Conservation (phyloP, 2,888 invertebrate species). For the Pristionchus arcanus region DNA sequence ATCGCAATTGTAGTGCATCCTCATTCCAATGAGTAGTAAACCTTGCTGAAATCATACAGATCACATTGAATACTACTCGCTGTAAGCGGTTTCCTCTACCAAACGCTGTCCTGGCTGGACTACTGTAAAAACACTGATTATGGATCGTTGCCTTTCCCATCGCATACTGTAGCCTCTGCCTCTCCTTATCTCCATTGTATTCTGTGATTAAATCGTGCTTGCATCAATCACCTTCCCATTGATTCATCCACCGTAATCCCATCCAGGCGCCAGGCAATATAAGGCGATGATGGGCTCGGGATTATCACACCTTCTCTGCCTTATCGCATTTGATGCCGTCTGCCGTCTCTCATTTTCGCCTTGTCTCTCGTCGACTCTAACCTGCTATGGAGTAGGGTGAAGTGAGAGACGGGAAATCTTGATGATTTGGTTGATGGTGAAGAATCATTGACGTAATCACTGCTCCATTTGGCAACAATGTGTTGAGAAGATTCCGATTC, state of each 20-base stretch:
- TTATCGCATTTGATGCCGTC: constrained; percentile 13
- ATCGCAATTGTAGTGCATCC: no score
- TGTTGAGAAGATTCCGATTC: background rate
- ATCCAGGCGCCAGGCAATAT: background rate
- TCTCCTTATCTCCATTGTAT: background rate
- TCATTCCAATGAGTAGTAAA: no score
- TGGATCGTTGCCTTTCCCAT: background rate
- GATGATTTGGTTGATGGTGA: constrained; percentile 50
- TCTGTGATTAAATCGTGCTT: background rate
- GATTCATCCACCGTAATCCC: constrained; percentile 44
- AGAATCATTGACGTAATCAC: constrained; percentile 29
- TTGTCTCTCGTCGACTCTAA: background rate
- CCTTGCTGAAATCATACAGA: no score
- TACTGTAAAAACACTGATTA: no score
- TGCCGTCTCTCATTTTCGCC: background rate
- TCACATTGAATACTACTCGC: no score
- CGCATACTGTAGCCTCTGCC: background rate
- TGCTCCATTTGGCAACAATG: background rate
- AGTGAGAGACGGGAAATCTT: background rate
- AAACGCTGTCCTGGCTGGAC: no score
- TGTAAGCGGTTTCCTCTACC: no score
- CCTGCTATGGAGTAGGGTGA: background rate
- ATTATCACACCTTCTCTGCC: constrained; percentile 38
- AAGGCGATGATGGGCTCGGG: constrained; percentile 4
- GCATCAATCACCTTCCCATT: constrained; percentile 1